phyloP scores from a whole-genome alignment of 2,113 vertebrate species.

The Heptranchias perlo region DNA sequence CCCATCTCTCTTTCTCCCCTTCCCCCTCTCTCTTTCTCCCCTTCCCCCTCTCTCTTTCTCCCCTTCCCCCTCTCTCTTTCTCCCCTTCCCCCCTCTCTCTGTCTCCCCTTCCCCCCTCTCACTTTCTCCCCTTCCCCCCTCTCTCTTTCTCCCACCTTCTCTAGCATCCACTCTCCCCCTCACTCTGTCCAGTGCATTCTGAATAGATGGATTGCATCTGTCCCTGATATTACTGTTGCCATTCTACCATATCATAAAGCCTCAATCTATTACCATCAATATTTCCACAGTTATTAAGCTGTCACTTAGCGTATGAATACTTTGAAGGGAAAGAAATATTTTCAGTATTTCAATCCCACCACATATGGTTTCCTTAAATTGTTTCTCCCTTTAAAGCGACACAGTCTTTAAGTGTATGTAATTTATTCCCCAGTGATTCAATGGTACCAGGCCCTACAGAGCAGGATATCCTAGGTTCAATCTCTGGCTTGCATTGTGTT shows the following conservation, averaged over 20 bases:
- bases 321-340: neutral
- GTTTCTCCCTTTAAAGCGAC: neutral
- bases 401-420: neutral
- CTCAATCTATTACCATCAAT: too few relatives aligned
- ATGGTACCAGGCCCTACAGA: neutral
- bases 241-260: too few relatives aligned
- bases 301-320: too few relatives aligned
- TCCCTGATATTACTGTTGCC: too few relatives aligned
- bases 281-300: too few relatives aligned
- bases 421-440: neutral
- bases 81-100: too few relatives aligned
- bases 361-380: neutral
- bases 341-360: neutral
- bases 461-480: neutral
- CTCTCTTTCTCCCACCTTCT: too few relatives aligned
- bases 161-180: too few relatives aligned
- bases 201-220: too few relatives aligned
- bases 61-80: neutral
- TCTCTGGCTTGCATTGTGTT: neutral
- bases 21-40: neutral
- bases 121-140: neutral
- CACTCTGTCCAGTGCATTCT: too few relatives aligned
- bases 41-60: neutral
- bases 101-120: neutral
- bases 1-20: neutral